These are phyloP conservation scores for Galaxias olidus DNA, from an alignment of 2,797 vertebrate genomes.

Conservation along the genomic window DNA sequence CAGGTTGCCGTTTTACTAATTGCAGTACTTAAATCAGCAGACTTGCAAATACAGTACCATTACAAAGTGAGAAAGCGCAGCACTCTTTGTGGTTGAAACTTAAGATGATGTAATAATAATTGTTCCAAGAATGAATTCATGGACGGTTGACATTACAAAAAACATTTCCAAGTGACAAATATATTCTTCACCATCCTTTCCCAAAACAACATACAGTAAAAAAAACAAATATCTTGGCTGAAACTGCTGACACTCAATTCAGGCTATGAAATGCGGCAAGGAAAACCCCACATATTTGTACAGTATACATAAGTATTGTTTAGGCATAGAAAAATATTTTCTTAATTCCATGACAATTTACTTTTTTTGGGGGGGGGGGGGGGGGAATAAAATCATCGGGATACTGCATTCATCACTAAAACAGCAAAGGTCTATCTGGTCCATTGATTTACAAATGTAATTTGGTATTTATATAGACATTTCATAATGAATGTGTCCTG, in stretches of 20 bases:
- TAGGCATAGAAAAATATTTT: constrained; percentile 25
- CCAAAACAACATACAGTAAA: not conserved
- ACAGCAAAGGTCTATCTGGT: not conserved
- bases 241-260: not conserved
- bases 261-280: not conserved
- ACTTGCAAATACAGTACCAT: too few species aligned
- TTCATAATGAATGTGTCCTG: constrained; percentile 1
- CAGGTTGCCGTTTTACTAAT: too few species aligned
- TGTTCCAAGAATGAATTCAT: too few species aligned
- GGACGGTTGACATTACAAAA: too few species aligned
- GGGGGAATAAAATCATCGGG: too few species aligned
- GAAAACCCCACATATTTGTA: not conserved
- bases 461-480: not conserved
- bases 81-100: too few species aligned
- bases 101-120: too few species aligned
- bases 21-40: too few species aligned
- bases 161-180: too few species aligned
- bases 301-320: not conserved
- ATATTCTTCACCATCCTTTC: constrained; percentile 2
- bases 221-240: not conserved
- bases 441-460: not conserved
- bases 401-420: not conserved
- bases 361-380: too few species aligned
- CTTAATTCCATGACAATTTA: not conserved
- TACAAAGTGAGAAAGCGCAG: too few species aligned